Evolutionary conservation across 2,113 vertebrate species (phyloP), one percentile per base, ranked within the genome.

Genomic region (Actinemys pallida): DNA sequence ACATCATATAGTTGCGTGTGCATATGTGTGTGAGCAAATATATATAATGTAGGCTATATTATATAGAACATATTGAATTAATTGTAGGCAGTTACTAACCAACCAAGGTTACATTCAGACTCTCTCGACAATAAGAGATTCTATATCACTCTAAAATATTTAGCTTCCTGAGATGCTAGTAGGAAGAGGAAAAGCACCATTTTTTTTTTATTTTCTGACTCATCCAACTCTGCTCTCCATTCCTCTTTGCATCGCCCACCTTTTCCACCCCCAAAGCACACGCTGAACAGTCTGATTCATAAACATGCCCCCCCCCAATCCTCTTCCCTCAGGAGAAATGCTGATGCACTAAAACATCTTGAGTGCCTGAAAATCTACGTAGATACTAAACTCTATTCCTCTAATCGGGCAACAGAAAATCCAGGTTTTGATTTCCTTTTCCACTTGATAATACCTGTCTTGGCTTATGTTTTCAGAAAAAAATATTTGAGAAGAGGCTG

Each of bases 221-320:
- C 98, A 98, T 97, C 92, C 82, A 72, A 92, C 93, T 95, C 95
- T 90, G 94, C 89, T 84, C 91, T 96, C 95, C 95, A 86, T 97
- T 97, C 93, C 92, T 93, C 92, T 89, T 94, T 53, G 20, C 97
- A 82, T 97, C 97, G 97, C 98, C 98, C 97, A 97, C 98, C 95
- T 93, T 53, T 57, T 50, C 97, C 97, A 96, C 98, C 98, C 95
- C 95, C 97, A 50, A 96, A 96, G 95, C 95, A 95, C 96, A 97
- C 96, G 92, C 96, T 97, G 27, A 83, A 3, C 90, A 89, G 83
- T 65, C 96, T 98, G 97, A 98, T 98, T 95, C 97, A 97, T 94
- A 96, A 97, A 97, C 95, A 95, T 91, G 90, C 90, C 87, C 82
- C 4, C 54, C 29, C 39, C 27, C 52, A 59, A 81, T 86, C 93